Evolutionary conservation across 2,797 vertebrate species (phyloP).

Genomic region (Vultur gryphus): DNA sequence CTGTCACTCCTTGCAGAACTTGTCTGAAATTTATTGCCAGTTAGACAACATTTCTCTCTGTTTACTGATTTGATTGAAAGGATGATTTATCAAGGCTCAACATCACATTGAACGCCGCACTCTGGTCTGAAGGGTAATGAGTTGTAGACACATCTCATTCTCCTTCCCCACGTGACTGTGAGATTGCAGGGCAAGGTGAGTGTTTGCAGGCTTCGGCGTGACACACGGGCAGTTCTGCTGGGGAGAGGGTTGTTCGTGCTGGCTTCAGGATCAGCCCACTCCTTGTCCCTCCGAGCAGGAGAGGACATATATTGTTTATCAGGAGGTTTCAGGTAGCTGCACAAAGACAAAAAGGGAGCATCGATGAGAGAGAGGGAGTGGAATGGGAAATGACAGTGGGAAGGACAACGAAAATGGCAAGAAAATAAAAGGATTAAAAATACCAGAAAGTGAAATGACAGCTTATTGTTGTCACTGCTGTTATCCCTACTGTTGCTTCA

Average conservation of each 20-base stretch:
- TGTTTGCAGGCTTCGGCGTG: neutral
- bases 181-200: neutral
- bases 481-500: conserved; percentile 33
- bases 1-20: conserved; percentile 31
- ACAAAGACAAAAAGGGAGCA: neutral
- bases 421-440: conserved; percentile 32
- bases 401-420: neutral
- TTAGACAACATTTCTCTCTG: conserved; percentile 20
- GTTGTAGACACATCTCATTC: conserved; percentile 25
- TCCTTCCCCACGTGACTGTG: neutral
- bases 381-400: neutral
- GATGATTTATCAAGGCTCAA: conserved; percentile 10
- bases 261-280: neutral
- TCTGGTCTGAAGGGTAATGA: conserved; percentile 24
- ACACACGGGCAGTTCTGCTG: neutral
- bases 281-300: neutral
- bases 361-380: neutral
- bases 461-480: conserved; percentile 36
- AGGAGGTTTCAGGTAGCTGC: neutral
- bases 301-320: neutral
- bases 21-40: conserved; percentile 33
- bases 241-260: neutral
- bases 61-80: conserved; percentile 56
- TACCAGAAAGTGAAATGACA: conserved; percentile 15
- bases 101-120: neutral